Base-by-base conservation (phyloP, 2,797 vertebrate genomes). In the Chromobotia macracanthus region DNA sequence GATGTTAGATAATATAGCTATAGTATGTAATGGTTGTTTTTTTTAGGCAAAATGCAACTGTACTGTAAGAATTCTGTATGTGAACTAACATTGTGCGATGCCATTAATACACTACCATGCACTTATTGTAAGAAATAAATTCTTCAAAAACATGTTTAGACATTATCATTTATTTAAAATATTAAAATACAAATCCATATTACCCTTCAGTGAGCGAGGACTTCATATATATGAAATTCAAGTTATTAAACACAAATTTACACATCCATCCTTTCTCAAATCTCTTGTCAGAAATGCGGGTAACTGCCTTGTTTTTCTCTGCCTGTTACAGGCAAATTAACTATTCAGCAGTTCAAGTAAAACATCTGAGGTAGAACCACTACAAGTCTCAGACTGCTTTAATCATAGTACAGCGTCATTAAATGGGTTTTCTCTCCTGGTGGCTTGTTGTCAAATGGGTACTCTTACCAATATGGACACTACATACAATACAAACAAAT, bases 291-390 rank as follows among this genome's bases (percentile, higher is more conserved):
- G 21, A 78, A 44, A 71, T 64, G 53, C 35, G 31, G 21, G 28
- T 44, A n/a, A 13, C 38, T 51, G 2, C 23, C 31, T 67, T 76
- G 38, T 70, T 58, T 58, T 12, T 38, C 63, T 79, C 38, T 79
- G 77, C 77, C 77, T 73, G 77, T 72, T 79, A 58, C 77, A 79
- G 77, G 77, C 61, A 65, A 72, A 56, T 72, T 1, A 65, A 55
- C 60, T n/a, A 79, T 31, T 55, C 8, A 72, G 5, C 77, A 56
- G 18, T 48, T 66, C 56, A 63, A 71, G 76, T 78, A 53, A 31
- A 64, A 38, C 23, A 78, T 38, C 58, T 53, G 67, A 79, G 31
- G 31, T 53, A 71, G 71, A 28, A 28, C 67, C 46, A 64, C 23
- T 16, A 31, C 18, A 23, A 16, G 23, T 77, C 65, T 50, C 31